phyloP scores from a whole-genome alignment of 2,888 invertebrate genomes.

The Dynastes hyllus region DNA sequence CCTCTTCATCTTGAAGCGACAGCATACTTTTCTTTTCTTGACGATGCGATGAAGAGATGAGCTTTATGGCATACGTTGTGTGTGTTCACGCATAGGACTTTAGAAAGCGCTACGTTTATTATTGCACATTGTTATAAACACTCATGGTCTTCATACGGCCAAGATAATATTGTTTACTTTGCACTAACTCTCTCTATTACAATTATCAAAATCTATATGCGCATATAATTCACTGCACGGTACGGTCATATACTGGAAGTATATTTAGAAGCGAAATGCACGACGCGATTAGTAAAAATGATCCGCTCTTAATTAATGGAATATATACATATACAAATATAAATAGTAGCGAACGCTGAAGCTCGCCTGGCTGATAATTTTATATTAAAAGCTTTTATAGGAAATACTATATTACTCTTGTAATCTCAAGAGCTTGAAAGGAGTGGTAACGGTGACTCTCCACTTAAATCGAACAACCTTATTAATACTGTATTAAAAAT shows the following conservation, averaged over 20 bases:
- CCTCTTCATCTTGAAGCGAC: conserved; percentile 53
- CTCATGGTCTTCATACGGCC: not conserved
- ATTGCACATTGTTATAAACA: conserved; percentile 12
- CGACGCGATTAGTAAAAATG: not conserved
- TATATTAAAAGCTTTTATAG: no score
- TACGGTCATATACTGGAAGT: no score
- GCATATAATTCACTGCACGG: not conserved
- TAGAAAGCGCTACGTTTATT: conserved; percentile 27
- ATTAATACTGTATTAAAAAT: not conserved
- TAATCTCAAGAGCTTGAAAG: no score
- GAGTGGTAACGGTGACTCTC: no score
- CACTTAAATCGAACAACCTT: no score
- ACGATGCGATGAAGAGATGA: not conserved
- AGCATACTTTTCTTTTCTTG: conserved; percentile 46
- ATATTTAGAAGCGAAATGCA: not conserved
- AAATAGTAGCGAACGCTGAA: not conserved
- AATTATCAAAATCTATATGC: not conserved
- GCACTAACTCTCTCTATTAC: not conserved
- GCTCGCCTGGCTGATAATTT: not conserved
- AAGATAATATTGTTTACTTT: conserved; percentile 39
- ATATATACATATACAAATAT: no score
- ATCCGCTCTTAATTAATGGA: conserved; percentile 1
- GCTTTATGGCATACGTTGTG: not conserved
- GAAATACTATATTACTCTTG: no score
- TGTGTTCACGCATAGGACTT: not conserved